Conservation (phyloP, 1,140 invertebrate genomes). For the Drosophila ironensis region DNA sequence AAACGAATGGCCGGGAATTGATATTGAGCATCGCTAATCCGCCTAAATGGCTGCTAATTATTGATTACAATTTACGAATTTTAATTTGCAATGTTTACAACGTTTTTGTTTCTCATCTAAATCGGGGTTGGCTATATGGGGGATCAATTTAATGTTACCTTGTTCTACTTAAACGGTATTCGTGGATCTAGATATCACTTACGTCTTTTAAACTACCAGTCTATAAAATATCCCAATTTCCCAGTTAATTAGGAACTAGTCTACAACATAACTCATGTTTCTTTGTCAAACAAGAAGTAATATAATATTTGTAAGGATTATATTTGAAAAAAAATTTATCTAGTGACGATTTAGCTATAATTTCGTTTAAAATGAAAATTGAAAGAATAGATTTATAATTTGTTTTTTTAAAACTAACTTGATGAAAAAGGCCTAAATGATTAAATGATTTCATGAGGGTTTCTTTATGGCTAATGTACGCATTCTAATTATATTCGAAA, state of each 20-base stretch:
- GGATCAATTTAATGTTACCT: neutral
- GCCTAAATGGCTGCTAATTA: slow-evolving; percentile 38
- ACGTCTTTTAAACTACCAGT: neutral
- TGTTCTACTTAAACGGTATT: slow-evolving; percentile 35
- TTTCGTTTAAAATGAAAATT: neutral
- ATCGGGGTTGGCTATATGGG: neutral
- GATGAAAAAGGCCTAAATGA: slow-evolving; percentile 15
- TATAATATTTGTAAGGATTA: too few relatives aligned
- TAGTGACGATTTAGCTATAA: neutral
- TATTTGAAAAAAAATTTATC: neutral
- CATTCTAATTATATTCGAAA: slow-evolving; percentile 14
- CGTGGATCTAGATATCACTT: too few relatives aligned
- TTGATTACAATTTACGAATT: slow-evolving; percentile 9
- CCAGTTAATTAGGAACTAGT: slow-evolving; percentile 27
- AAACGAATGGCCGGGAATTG: slow-evolving; percentile 19
- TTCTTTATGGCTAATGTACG: slow-evolving; percentile 6
- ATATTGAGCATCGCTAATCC: slow-evolving; percentile 28
- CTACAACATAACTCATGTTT: slow-evolving; percentile 15
- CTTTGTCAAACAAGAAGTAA: neutral
- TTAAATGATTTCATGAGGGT: slow-evolving; percentile 18
- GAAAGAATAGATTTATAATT: neutral
- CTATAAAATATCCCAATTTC: slow-evolving; percentile 22
- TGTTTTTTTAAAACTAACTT: slow-evolving; percentile 19
- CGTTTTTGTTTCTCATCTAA: neutral
- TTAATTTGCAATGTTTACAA: slow-evolving; percentile 1